Conservation (phyloP, 2,888 invertebrate genomes). For the Drosophila ezoana region DNA sequence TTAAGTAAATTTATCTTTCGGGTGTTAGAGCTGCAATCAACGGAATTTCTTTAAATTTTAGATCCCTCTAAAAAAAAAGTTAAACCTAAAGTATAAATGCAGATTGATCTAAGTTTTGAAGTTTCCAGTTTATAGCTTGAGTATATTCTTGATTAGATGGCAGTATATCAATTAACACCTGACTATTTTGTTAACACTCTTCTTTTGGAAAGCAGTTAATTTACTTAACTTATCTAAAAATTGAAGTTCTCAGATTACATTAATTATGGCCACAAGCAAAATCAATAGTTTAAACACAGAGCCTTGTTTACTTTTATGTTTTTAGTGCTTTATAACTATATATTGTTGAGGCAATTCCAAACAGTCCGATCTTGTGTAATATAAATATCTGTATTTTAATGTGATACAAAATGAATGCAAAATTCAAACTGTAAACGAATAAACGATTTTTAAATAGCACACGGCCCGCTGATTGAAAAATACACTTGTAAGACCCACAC, state of each 20-base stretch:
- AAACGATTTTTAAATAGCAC: slow-evolving; percentile 68
- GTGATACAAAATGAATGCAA: slow-evolving; percentile 67
- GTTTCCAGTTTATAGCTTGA: no score
- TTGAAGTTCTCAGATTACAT: background rate
- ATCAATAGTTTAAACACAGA: slow-evolving; percentile 23
- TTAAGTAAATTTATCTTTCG: no score
- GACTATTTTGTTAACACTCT: no score
- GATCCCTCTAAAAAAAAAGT: no score
- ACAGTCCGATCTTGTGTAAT: slow-evolving; percentile 61
- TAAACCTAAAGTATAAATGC: no score
- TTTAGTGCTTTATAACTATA: slow-evolving; percentile 53
- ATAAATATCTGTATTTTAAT: slow-evolving; percentile 72
- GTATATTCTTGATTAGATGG: no score
- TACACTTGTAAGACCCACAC: slow-evolving; percentile 53
- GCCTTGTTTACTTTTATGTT: slow-evolving; percentile 43
- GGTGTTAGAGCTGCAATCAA: no score
- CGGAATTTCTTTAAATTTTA: no score
- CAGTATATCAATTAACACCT: no score
- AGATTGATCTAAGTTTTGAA: no score
- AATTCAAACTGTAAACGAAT: slow-evolving; percentile 60
- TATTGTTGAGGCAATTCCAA: slow-evolving; percentile 43
- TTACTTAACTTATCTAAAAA: no score
- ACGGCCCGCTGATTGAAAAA: slow-evolving; percentile 61
- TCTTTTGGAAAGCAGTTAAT: no score
- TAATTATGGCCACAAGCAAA: slow-evolving; percentile 16